Evolutionary conservation across 2,888 invertebrate genomes (phyloP), one percentile per base, ranked within the genome.

Genomic region (Folsomia candida): DNA sequence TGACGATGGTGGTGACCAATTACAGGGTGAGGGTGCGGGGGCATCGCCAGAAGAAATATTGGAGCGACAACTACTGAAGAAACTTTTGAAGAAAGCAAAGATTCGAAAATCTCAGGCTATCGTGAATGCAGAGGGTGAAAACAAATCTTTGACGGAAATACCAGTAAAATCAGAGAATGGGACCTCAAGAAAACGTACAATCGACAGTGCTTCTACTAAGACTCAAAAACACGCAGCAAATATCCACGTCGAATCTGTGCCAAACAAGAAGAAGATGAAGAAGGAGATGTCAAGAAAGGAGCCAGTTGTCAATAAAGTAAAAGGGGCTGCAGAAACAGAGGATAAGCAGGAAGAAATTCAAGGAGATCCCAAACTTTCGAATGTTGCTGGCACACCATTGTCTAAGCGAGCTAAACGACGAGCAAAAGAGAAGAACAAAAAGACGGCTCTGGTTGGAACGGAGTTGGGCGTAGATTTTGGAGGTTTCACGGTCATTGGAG

Each of bases 401-500:
- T 54, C 47, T 14, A 60, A 68, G 14, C 4, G 37, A 14, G 37
- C 37, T 37, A 54, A 54, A 54, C 4, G 54, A 22, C 18, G 22
- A 54, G 22, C 18, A 67, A 80, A 81, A 72, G 82, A 72, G 80
- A 51, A 64, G 51, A 66, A 71, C 60, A 61, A 74, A 29, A 58
- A 59, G 25, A 60, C n/a, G 14, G 22, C 14, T 1, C 54, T 68
- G 54, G 68, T 68, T 18, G 57, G 63, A 11, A 68, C 70, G 18
- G 73, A 75, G 57, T 71, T 77, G 29, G 69, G 73, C 6, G 72
- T 72, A 24, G 70, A 75, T 62, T 70, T 76, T 28, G 76, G 87
- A 78, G 86, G 85, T 25, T 91, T 89, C 80, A 89, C 89, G 80
- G 86, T 92, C 24, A 85, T 93, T 64, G 91, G 91, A 4, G 86